Percentiles rank a stretch among this genome's conserved stretches.
phyloP scores from a whole-genome alignment of 1,140 invertebrate genomes.

The Samia ricini region DNA sequence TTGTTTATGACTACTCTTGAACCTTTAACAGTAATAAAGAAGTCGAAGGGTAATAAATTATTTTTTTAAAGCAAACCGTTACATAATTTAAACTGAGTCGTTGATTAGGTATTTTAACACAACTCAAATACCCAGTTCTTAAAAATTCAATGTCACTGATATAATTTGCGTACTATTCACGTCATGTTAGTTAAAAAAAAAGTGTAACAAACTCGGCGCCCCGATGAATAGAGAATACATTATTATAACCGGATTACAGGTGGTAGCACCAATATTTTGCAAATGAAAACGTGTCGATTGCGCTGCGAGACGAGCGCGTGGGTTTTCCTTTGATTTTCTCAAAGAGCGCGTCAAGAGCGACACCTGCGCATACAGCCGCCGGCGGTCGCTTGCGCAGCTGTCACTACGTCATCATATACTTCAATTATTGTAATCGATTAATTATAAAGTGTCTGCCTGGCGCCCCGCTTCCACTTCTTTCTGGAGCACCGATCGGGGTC shows the following conservation, averaged over 20 bases:
- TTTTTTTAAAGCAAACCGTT: conserved; percentile 3
- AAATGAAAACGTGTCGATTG: conserved; percentile 37
- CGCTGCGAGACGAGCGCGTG: conserved; percentile 32
- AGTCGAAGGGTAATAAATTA: conserved; percentile 9
- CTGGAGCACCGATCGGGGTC: conserved; percentile 29
- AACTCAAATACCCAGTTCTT: conserved; percentile 4
- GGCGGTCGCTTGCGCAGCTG: conserved; percentile 48
- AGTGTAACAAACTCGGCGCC: conserved; percentile 20
- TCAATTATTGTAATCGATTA: conserved; percentile 59
- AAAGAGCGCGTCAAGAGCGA: conserved; percentile 39
- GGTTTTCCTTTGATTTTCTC: conserved; percentile 59
- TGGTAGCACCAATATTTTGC: conserved; percentile 45
- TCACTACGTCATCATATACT: conserved; percentile 49
- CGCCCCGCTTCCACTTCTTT: conserved; percentile 29
- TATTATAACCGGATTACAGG: conserved; percentile 32
- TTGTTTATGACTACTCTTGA: too few species aligned
- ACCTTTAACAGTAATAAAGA: too few species aligned
- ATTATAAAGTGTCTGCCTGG: conserved; percentile 47
- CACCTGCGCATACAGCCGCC: conserved; percentile 49
- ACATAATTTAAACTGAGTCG: conserved; percentile 1
- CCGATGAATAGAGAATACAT: conserved; percentile 14
- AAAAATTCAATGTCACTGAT: conserved; percentile 11
- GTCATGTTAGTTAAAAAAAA: conserved; percentile 20
- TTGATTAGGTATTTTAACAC: conserved; percentile 10
- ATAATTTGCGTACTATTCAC: conserved; percentile 16